Percentiles rank a stretch among this genome's conserved stretches.
Conservation (phyloP, 2,797 vertebrate genomes). For the Tapera naevia region DNA sequence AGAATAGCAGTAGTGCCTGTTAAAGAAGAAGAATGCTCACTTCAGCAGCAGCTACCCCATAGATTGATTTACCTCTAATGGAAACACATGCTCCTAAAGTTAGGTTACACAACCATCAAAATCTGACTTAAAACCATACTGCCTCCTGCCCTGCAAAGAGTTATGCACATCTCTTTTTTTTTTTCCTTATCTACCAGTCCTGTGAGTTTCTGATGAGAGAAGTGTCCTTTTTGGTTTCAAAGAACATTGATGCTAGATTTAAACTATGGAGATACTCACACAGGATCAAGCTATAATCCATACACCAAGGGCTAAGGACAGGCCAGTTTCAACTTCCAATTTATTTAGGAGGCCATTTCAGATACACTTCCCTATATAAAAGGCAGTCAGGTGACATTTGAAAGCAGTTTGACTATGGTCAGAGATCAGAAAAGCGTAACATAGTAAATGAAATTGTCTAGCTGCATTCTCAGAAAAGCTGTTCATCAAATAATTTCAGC, state of each 20-base stretch:
- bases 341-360: neutral
- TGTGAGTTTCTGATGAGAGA: neutral
- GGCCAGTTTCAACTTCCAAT: neutral
- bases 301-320: neutral
- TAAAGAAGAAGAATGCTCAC: neutral
- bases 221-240: neutral
- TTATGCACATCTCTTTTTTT: neutral
- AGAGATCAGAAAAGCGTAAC: neutral
- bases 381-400: neutral
- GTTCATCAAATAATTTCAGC: constrained; percentile 16
- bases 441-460: constrained; percentile 4
- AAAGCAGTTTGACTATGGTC: neutral
- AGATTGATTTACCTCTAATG: neutral
- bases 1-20: neutral
- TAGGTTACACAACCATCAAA: neutral
- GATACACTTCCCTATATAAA: neutral
- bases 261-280: neutral
- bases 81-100: neutral
- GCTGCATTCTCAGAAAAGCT: constrained; percentile 11
- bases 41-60: neutral
- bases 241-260: neutral
- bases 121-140: neutral
- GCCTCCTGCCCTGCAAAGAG: neutral
- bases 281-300: neutral
- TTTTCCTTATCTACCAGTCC: neutral